Percentiles rank a stretch among this genome's conserved stretches.
These are phyloP conservation scores for Onychomys arenicola DNA, from an alignment of 2,797 vertebrate species.

Conservation along the genomic window DNA sequence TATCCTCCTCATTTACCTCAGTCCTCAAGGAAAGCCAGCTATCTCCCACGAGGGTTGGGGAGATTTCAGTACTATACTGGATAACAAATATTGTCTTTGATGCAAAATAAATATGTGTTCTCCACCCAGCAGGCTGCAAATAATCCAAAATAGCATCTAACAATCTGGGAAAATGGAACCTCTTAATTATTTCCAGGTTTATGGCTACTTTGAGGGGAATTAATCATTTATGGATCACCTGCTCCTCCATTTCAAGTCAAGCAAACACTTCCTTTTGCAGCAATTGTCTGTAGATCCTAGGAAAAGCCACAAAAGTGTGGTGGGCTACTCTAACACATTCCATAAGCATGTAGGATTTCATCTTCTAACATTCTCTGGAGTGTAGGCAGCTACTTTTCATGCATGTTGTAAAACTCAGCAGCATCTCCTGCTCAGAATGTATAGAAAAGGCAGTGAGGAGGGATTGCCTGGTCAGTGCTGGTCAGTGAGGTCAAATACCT, in stretches of 20 bases:
- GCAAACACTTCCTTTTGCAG: background rate
- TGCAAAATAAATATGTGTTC: conserved; percentile 46
- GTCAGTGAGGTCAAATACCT: background rate
- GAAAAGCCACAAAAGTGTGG: background rate
- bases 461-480: background rate
- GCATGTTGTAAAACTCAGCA: background rate
- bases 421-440: background rate
- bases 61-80: conserved; percentile 27
- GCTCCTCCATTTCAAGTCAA: conserved; percentile 61
- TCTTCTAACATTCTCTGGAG: background rate
- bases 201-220: conserved; percentile 45
- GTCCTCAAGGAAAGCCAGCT: background rate
- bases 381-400: background rate
- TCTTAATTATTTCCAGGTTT: conserved; percentile 59
- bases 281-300: background rate
- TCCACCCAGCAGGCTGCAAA: conserved; percentile 63
- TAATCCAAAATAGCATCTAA: conserved; percentile 47
- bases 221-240: conserved; percentile 51
- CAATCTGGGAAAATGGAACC: conserved; percentile 45
- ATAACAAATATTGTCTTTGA: background rate
- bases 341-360: background rate
- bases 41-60: background rate
- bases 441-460: background rate
- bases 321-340: background rate
- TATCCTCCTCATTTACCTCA: background rate